Evolutionary conservation across 2,888 invertebrate species (phyloP), one percentile per base, ranked within the genome.

Genomic region (Ephialtes manifestator): DNA sequence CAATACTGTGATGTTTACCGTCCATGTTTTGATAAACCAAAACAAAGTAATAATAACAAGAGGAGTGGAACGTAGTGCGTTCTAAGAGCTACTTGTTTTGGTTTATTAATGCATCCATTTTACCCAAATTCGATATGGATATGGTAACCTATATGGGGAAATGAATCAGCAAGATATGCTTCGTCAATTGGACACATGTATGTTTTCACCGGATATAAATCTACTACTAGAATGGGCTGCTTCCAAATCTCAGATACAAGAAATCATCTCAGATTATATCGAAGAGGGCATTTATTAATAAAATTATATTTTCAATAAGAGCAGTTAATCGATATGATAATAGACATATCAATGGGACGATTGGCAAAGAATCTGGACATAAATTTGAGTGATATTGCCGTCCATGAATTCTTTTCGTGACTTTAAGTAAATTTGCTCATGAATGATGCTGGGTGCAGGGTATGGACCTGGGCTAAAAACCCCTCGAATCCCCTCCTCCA

Each of bases 401-500:
- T n/a, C n/a, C n/a, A n/a, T n/a, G n/a, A n/a, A n/a, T n/a, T n/a
- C n/a, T n/a, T n/a, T n/a, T n/a, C n/a, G n/a, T n/a, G n/a, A n/a
- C n/a, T n/a, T n/a, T n/a, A n/a, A n/a, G n/a, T n/a, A n/a, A n/a
- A n/a, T n/a, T n/a, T n/a, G n/a, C n/a, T n/a, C n/a, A n/a, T n/a
- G n/a, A n/a, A n/a, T n/a, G n/a, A n/a, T n/a, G n/a, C n/a, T n/a
- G n/a, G n/a, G 48, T 72, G 31, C 63, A n/a, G 58, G 77, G 51
- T 78, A 84, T 81, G 81, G 80, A 81, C 68, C 77, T 77, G 75
- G 77, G 81, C 77, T 84, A 72, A 81, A 67, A 78, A 63, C 76
- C 76, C 81, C 67, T 60, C 84, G 51, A 67, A 81, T 48, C 68
- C 65, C 71, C 79, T 72, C 71, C 55, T n/a, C 31, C 77, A 68